A percentile compares a stretch with the other conserved stretches of the same genome.
These are phyloP conservation scores for Rhingia rostrata DNA, from an alignment of 2,888 invertebrate species.

Conservation along the genomic window DNA sequence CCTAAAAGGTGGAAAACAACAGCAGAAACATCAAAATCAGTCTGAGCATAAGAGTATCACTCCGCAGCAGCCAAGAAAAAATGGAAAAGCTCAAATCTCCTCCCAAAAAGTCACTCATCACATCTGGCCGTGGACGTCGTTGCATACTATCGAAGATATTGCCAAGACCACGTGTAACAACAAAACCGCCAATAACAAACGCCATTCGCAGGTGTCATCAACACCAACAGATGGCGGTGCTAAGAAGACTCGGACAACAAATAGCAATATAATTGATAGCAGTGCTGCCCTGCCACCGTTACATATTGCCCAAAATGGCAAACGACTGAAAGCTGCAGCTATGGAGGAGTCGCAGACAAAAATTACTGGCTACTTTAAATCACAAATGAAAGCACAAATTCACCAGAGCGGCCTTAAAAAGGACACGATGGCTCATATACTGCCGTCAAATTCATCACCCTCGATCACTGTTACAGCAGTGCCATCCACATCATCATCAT, in stretches of 20 bases:
- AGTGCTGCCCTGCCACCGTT: constrained; percentile 44
- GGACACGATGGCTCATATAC: constrained; percentile 77
- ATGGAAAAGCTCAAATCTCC: constrained; percentile 46
- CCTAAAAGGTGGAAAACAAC: constrained; percentile 57
- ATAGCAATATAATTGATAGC: constrained; percentile 38
- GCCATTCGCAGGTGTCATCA: constrained; percentile 71
- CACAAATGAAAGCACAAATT: constrained; percentile 89
- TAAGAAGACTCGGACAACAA: constrained; percentile 79
- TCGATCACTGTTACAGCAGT: constrained; percentile 80
- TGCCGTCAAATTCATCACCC: constrained; percentile 62
- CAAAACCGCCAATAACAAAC: constrained; percentile 63
- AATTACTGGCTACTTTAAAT: constrained; percentile 93
- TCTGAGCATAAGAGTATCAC: constrained; percentile 76
- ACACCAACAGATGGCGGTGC: constrained; percentile 76
- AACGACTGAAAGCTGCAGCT: constrained; percentile 82
- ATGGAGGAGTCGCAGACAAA: constrained; percentile 87
- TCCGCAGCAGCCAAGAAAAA: constrained; percentile 69
- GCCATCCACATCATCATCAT: constrained; percentile 45
- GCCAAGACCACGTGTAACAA: constrained; percentile 56
- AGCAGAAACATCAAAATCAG: constrained; percentile 79
- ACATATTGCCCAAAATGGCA: constrained; percentile 71
- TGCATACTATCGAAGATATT: constrained; percentile 19
- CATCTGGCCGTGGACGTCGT: constrained; percentile 68
- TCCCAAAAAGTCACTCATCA: constrained; percentile 51
- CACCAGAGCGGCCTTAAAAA: constrained; percentile 83